Conservation (phyloP, 2,113 vertebrate genomes). For the Glaucomys volans region DNA sequence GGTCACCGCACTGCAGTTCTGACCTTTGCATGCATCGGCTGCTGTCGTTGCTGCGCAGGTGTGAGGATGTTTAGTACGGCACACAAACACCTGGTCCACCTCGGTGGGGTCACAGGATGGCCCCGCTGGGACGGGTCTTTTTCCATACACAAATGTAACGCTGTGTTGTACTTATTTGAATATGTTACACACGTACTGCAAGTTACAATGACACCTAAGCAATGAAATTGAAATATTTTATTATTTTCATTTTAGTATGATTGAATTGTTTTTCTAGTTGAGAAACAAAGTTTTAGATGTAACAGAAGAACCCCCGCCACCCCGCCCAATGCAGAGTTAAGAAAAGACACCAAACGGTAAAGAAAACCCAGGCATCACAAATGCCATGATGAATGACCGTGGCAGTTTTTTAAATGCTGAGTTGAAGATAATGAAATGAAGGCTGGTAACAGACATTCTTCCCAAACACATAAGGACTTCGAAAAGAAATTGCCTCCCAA, state of each 20-base stretch:
- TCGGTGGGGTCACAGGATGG: no score
- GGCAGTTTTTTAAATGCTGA: neutral
- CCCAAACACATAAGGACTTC: neutral
- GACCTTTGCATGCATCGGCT: neutral
- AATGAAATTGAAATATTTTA: neutral
- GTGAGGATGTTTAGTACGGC: accelerated
- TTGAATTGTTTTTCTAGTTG: neutral
- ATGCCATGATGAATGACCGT: neutral
- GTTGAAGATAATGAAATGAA: neutral
- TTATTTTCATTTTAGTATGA: neutral
- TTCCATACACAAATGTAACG: neutral
- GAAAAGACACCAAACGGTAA: no score
- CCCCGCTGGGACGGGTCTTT: neutral
- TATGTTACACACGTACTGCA: neutral
- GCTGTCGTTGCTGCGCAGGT: accelerated
- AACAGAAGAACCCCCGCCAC: neutral
- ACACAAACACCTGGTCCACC: no score
- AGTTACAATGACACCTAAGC: neutral
- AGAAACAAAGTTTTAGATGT: neutral
- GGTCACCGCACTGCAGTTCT: neutral
- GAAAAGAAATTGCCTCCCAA: neutral
- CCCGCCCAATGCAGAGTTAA: neutral
- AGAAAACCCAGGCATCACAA: neutral
- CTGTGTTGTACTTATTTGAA: neutral
- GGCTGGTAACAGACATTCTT: neutral